Evolutionary conservation across 1,140 invertebrate species (phyloP), one percentile per base, ranked within the genome.

Genomic region (Heterodera carotae): DNA sequence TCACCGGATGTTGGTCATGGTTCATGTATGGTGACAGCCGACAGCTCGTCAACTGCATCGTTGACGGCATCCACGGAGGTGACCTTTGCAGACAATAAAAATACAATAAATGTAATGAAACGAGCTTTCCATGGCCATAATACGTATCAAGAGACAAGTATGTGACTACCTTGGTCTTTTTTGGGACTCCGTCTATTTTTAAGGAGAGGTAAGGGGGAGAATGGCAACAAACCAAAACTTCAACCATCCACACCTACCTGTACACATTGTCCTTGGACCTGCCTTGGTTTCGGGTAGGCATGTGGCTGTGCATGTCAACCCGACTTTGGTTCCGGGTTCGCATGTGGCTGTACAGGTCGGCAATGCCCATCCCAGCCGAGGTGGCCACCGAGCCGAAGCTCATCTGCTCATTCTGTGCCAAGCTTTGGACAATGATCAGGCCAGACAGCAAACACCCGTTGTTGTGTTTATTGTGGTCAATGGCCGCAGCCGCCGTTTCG

Each of bases 11-110:
- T 27, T 78, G 77, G 18, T 34, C 70, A 69, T 81, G 69, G n/a
- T 80, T 69, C 43, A 79, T 31, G 34, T 79, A 79, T 12, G 78
- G 78, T 18, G 78, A 79, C 27, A 80, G 69, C 4, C 66, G 62
- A 18, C 77, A 80, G 29, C 34, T 80, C 7, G 78, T 79, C 56
- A 79, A 53, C 64, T 79, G 60, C 64, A 79, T 66, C 27, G 78
- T 79, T 25, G 80, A 67, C 48, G 76, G 62, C n/a, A 69, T 33
- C 78, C 78, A 79, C n/a, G 29, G 27, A 60, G 78, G 78, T 12
- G 73, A 79, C 29, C 78, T 79, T n/a, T 25, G 39, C 72, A 80
- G 48, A 68, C 4, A 15, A 15, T 43, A 18, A 76, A 76, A 66
- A 5, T 34, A 39, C 39, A 1, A 18, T 7, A 36, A 10, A 76